A percentile compares a stretch with the other conserved stretches of the same genome.
phyloP scores from a whole-genome alignment of 2,888 invertebrate genomes.

The Brenthis hecate region DNA sequence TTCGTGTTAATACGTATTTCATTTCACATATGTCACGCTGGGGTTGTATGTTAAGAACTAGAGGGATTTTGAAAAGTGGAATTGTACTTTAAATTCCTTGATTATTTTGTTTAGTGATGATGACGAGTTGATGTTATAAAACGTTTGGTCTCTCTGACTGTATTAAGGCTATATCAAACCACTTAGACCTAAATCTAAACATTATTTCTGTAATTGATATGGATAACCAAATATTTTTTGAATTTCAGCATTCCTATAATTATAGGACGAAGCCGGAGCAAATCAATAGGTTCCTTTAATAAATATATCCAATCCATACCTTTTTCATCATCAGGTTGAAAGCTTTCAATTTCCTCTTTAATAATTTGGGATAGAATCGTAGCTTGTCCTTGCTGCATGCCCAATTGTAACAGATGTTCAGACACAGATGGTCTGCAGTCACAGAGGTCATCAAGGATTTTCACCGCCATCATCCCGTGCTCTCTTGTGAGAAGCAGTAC shows the following conservation, averaged over 20 bases:
- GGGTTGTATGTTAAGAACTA: background rate
- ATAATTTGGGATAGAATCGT: conserved; percentile 57
- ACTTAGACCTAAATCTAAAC: too few relatives aligned
- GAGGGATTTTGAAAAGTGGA: too few relatives aligned
- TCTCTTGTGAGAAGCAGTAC: conserved; percentile 87
- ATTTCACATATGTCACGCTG: background rate
- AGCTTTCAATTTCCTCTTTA: conserved; percentile 59
- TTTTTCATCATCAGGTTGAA: conserved; percentile 56
- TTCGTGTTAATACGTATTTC: background rate
- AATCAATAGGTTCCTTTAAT: too few relatives aligned
- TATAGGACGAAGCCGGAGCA: too few relatives aligned
- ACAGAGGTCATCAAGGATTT: conserved; percentile 70
- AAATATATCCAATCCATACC: conserved; percentile 46
- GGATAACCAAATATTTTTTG: too few relatives aligned
- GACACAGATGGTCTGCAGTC: conserved; percentile 69
- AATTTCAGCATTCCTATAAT: too few relatives aligned
- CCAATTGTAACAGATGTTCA: conserved; percentile 62
- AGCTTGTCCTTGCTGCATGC: conserved; percentile 49
- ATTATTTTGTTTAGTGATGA: too few relatives aligned
- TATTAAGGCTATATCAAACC: too few relatives aligned
- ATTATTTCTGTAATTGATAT: too few relatives aligned
- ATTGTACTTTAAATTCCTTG: too few relatives aligned
- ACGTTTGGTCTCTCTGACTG: too few relatives aligned
- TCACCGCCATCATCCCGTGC: conserved; percentile 70
- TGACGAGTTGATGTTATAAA: too few relatives aligned